Conservation (phyloP, 2,113 vertebrate species). For the Vanacampus margaritifer region DNA sequence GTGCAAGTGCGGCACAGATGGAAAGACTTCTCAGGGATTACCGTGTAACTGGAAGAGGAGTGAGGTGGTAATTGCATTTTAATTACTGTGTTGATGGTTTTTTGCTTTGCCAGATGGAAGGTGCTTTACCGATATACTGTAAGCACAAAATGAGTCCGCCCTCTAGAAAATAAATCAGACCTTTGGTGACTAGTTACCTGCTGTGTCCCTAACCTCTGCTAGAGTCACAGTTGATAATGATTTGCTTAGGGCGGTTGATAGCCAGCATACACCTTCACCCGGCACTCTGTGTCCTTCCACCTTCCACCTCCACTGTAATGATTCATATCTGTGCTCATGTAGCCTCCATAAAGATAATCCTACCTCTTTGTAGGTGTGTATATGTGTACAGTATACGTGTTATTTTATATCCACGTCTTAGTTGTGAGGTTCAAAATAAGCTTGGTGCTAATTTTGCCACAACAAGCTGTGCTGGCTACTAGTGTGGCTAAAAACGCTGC, state of each 20-base stretch:
- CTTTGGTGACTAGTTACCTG: slow-evolving; percentile 58
- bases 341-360: not conserved
- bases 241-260: slow-evolving; percentile 39
- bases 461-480: too few relatives aligned
- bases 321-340: not conserved
- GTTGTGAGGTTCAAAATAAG: too few relatives aligned
- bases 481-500: too few relatives aligned
- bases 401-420: too few relatives aligned
- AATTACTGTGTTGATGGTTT: slow-evolving; percentile 97
- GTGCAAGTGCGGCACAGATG: slow-evolving; percentile 83
- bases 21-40: slow-evolving; percentile 93
- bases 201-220: slow-evolving; percentile 45
- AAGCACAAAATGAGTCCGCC: slow-evolving; percentile 82
- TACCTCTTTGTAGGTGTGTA: not conserved
- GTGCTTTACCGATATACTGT: slow-evolving; percentile 82
- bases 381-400: not conserved
- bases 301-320: not conserved
- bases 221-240: slow-evolving; percentile 37
- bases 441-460: too few relatives aligned
- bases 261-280: slow-evolving; percentile 20
- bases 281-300: slow-evolving; percentile 1
- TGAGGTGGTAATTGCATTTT: slow-evolving; percentile 98
- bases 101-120: slow-evolving; percentile 92
- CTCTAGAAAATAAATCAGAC: slow-evolving; percentile 62
- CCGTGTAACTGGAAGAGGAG: slow-evolving; percentile 74